A percentile compares a stretch with the other conserved stretches of the same genome.
These are phyloP conservation scores for Arctia plantaginis DNA, from an alignment of 2,888 invertebrate species.

Conservation along the genomic window DNA sequence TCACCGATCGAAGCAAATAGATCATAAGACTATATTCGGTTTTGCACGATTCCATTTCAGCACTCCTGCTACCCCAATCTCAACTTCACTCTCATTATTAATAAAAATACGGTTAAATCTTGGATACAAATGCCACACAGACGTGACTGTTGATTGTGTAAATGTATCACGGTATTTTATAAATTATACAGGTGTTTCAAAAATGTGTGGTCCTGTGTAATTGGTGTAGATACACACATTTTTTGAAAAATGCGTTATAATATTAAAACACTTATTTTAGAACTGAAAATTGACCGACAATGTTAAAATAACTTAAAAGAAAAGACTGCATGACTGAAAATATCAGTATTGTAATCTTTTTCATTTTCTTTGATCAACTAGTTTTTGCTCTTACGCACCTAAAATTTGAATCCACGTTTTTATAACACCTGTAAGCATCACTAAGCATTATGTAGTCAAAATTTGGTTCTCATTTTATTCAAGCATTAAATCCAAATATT, in stretches of 20 bases:
- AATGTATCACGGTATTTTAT: slow-evolving; percentile 49
- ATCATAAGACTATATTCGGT: background rate
- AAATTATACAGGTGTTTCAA: slow-evolving; percentile 33
- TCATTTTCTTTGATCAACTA: background rate
- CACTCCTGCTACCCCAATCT: background rate
- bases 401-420: background rate
- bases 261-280: too few relatives aligned
- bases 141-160: slow-evolving; percentile 35
- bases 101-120: background rate
- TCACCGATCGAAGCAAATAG: background rate
- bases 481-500: slow-evolving; percentile 46
- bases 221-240: too few relatives aligned
- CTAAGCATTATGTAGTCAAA: slow-evolving; percentile 38
- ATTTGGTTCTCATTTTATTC: slow-evolving; percentile 42
- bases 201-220: background rate
- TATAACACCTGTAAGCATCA: slow-evolving; percentile 29
- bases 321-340: background rate
- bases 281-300: background rate
- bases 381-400: too few relatives aligned
- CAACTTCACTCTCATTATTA: background rate
- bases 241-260: too few relatives aligned
- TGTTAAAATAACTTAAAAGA: background rate
- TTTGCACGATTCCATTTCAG: background rate
- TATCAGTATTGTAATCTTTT: too few relatives aligned
- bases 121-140: background rate